Evolutionary conservation across 2,888 invertebrate genomes (phyloP), one percentile per base, ranked within the genome.

Genomic region (Leptogaster cylindrica): DNA sequence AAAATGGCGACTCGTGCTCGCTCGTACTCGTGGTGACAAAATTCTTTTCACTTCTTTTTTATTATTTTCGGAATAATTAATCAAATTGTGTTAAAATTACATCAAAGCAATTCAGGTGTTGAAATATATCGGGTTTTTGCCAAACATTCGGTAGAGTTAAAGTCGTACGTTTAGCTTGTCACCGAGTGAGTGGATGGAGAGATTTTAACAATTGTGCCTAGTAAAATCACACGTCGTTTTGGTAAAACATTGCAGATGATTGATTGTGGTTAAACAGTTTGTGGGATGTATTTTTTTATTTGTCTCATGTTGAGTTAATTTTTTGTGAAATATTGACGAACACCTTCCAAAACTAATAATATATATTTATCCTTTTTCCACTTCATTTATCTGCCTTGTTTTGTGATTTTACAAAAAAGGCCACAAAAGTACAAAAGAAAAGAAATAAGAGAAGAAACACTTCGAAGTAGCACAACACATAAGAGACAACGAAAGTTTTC

Each of bases 1-100:
- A 70, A 70, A 69, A 70, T 70, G 70, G 70, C 68, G 67, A 68
- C 51, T 68, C n/a, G n/a, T 66, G 46, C 25, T 39, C 55, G 65
- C 65, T 68, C 65, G 51, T 67, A 46, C 65, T 63, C 65, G n/a
- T 69, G 66, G 66, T 69, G 67, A 69, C 58, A 58, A 68, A n/a
- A 65, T 63, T 64, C 41, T 55, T 55, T 55, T 55, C 55, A 55
- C 25, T 55, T n/a, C n/a, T n/a, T 55, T 55, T 55, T 55, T 55
- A 39, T 55, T 55, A 27, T 50, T 50, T 55, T 55, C 55, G 36
- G 39, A 55, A 39, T 55, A 55, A 33, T 55, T 55, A 33, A 55
- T 36, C 8, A 55, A 55, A 55, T 55, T 55, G 55, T 55, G 55
- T 55, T 55, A 23, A 25, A 55, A 55, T 55, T 39, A 39, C 20